Evolutionary conservation across 2,113 vertebrate species (phyloP).

Genomic region (Hiodon tergisus): DNA sequence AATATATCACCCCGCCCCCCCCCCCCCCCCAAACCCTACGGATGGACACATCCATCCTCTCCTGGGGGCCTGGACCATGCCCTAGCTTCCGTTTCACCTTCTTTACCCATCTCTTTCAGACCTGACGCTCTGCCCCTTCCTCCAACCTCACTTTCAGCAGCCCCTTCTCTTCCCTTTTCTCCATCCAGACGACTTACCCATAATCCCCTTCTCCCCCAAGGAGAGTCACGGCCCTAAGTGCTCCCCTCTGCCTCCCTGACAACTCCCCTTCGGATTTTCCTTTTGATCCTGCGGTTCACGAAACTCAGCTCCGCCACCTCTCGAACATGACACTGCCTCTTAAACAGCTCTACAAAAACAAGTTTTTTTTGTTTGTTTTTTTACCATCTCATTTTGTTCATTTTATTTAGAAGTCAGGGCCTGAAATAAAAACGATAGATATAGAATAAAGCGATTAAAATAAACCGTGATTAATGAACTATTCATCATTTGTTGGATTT

Average conservation of each 20-base stretch:
- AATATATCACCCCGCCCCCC: too few species aligned
- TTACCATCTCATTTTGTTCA: background rate
- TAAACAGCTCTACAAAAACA: background rate
- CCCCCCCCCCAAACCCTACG: background rate
- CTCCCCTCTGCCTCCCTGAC: background rate
- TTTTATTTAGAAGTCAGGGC: too few species aligned
- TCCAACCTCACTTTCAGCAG: background rate
- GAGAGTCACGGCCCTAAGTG: background rate
- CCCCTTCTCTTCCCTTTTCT: background rate
- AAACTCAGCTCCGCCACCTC: too few species aligned
- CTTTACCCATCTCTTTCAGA: slow-evolving; percentile 25
- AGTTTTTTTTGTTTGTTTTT: background rate
- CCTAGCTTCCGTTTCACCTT: background rate
- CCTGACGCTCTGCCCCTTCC: slow-evolving; percentile 36
- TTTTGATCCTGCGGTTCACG: too few species aligned
- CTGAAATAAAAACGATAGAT: background rate
- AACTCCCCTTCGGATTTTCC: background rate
- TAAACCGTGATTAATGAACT: background rate
- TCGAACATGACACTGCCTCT: background rate
- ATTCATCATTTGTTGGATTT: background rate
- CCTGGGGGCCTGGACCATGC: background rate
- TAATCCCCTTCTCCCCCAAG: background rate
- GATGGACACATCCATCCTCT: too few species aligned
- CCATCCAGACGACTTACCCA: slow-evolving; percentile 20
- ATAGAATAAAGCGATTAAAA: background rate